These are phyloP conservation scores for Anisognathus igniventris DNA, from an alignment of 2,797 vertebrate genomes.

Conservation along the genomic window DNA sequence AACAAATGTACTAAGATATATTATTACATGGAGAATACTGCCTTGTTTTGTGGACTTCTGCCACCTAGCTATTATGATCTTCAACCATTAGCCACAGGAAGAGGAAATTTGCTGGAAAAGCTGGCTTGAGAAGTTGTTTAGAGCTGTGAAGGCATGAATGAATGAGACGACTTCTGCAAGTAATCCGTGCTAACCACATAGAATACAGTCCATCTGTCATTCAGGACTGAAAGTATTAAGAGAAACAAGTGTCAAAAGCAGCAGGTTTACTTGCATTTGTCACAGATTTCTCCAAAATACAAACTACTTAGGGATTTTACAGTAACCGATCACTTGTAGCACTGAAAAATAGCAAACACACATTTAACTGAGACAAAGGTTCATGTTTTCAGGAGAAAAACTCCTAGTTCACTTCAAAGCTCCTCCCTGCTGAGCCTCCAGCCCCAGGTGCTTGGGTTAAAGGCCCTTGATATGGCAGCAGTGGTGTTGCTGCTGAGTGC, in stretches of 20 bases:
- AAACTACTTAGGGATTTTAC: conserved; percentile 3
- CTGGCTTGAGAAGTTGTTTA: neutral
- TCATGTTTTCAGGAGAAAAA: neutral
- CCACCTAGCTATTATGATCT: neutral
- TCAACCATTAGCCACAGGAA: neutral
- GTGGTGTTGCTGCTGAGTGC: neutral
- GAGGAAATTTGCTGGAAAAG: neutral
- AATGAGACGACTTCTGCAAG: neutral
- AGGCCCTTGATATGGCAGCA: neutral
- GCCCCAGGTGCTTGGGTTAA: neutral
- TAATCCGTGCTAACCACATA: neutral
- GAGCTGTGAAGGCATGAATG: neutral
- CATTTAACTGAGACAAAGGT: neutral
- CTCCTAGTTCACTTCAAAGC: neutral
- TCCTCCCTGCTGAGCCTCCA: neutral
- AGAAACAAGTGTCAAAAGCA: neutral
- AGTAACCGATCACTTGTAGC: neutral
- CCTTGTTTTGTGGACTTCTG: neutral
- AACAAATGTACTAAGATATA: neutral
- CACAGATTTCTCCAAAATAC: neutral
- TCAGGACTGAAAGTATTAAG: neutral
- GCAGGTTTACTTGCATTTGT: neutral
- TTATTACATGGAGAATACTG: neutral
- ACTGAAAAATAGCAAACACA: neutral
- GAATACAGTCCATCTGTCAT: neutral